Evolutionary conservation across 2,888 invertebrate species (phyloP), one percentile per base, ranked within the genome.

Genomic region (Torymus auratus): DNA sequence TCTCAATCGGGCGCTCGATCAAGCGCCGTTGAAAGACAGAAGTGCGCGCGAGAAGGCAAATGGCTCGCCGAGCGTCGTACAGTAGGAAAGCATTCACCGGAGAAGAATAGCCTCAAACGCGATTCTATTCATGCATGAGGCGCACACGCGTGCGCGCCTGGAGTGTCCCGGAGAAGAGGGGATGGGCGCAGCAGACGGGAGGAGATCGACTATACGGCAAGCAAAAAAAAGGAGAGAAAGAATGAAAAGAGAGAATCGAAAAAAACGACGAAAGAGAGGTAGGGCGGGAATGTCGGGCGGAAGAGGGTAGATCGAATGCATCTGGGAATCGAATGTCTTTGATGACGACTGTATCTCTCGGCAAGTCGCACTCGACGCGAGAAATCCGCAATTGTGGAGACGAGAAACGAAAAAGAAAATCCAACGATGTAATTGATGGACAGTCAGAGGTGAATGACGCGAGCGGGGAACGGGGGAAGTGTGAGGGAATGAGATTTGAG

Each of bases 61-160:
- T 82, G 76, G 70, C 71, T 64, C 72, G 13, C 83, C 67, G 78
- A 78, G 78, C 17, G 55, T 53, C 55, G 84, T 76, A 41, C 41
- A 41, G 41, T 41, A 41, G 41, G 41, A 41, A 41, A 79, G 81
- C 82, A 87, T 87, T 88, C 87, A 87, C 78, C 80, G 83, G 84
- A 86, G 86, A 89, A 89, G 89, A 90, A 90, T 90, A 88, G 89
- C 86, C 83, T 77, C 81, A 41, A 41, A 41, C 41, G 87, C 88
- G 89, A 88, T 89, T 90, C 89, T 87, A 89, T 90, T 90, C 87
- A 90, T 78, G 72, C 81, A 41, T 20, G 72, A 55, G 67, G 83
- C 82, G 82, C 83, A 78, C 64, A 78, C 75, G 81, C 74, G 7
- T 0, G 41, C 75, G 82, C 74, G 56, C n/a, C n/a, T 83, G 52